Evolutionary conservation across 2,888 invertebrate genomes (phyloP).

Genomic region (Amphipyra berbera): DNA sequence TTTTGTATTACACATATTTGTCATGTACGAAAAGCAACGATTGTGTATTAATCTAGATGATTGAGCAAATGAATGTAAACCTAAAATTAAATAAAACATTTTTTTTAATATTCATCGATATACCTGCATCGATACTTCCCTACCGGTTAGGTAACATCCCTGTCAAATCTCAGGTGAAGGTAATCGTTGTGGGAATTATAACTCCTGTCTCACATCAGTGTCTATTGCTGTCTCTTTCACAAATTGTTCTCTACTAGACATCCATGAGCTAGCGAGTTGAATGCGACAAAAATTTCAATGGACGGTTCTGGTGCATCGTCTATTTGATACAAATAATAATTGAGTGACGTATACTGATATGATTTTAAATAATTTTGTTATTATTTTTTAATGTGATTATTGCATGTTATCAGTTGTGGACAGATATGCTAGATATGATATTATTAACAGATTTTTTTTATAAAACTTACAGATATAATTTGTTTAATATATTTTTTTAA

Average conservation of each 20-base stretch:
- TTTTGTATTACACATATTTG: no score
- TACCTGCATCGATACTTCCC: slow-evolving; percentile 20
- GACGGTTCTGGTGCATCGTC: slow-evolving; percentile 42
- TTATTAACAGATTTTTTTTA: no score
- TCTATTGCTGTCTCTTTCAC: slow-evolving; percentile 75
- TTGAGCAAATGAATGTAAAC: no score
- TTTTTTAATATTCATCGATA: slow-evolving; percentile 21
- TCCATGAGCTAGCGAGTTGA: slow-evolving; percentile 55
- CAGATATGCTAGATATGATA: no score
- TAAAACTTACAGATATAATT: no score
- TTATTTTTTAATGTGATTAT: background rate
- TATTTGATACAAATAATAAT: slow-evolving; percentile 52
- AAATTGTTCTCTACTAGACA: slow-evolving; percentile 79
- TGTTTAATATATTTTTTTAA: no score
- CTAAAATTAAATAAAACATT: background rate
- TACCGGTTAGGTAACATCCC: slow-evolving; percentile 45
- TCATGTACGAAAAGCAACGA: no score
- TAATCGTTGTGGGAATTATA: slow-evolving; percentile 88
- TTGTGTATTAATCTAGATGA: no score
- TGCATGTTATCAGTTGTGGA: no score
- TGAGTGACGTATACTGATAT: slow-evolving; percentile 1
- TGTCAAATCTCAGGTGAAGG: slow-evolving; percentile 81
- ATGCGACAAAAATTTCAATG: slow-evolving; percentile 53
- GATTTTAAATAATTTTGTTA: slow-evolving; percentile 14
- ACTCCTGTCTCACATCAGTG: slow-evolving; percentile 75